These are phyloP conservation scores for Cheilosia variabilis DNA, from an alignment of 2,888 invertebrate genomes.

Conservation along the genomic window DNA sequence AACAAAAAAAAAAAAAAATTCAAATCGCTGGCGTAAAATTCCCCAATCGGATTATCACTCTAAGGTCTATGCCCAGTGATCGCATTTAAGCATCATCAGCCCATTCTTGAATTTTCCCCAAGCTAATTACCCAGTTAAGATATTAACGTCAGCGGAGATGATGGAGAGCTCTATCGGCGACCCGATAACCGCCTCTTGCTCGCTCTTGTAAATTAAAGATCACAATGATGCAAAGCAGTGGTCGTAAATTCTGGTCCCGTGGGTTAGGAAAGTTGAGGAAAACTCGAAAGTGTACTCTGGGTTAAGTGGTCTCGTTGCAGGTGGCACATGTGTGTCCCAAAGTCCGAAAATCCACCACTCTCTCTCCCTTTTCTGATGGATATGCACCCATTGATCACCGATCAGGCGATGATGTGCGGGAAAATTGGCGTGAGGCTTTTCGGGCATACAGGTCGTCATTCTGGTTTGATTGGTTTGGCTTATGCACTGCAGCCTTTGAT, in stretches of 20 bases:
- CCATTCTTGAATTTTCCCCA: conserved; percentile 14
- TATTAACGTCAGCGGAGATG: conserved; percentile 48
- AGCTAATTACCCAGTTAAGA: conserved; percentile 50
- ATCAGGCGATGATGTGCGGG: conserved; percentile 10
- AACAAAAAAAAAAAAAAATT: conserved; percentile 34
- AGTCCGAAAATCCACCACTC: neutral
- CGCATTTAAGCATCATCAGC: conserved; percentile 27
- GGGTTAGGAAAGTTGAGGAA: neutral
- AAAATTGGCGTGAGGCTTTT: conserved; percentile 41
- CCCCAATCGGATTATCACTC: conserved; percentile 11
- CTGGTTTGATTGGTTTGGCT: conserved; percentile 38
- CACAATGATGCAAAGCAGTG: conserved; percentile 13
- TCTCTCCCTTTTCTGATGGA: neutral
- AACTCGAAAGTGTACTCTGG: conserved; percentile 24
- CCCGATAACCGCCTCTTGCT: conserved; percentile 3
- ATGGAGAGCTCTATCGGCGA: conserved; percentile 20
- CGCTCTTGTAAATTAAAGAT: conserved; percentile 45
- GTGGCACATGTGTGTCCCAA: conserved; percentile 29
- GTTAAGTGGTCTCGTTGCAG: conserved; percentile 49
- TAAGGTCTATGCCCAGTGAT: conserved; percentile 55
- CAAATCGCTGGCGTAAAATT: conserved; percentile 30
- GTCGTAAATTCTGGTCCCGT: conserved; percentile 33
- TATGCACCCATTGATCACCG: conserved; percentile 25
- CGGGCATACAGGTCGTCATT: conserved; percentile 29
- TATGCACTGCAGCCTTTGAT: conserved; percentile 36